Conservation (phyloP, 1,140 invertebrate species). For the Drosophila sucinea region DNA sequence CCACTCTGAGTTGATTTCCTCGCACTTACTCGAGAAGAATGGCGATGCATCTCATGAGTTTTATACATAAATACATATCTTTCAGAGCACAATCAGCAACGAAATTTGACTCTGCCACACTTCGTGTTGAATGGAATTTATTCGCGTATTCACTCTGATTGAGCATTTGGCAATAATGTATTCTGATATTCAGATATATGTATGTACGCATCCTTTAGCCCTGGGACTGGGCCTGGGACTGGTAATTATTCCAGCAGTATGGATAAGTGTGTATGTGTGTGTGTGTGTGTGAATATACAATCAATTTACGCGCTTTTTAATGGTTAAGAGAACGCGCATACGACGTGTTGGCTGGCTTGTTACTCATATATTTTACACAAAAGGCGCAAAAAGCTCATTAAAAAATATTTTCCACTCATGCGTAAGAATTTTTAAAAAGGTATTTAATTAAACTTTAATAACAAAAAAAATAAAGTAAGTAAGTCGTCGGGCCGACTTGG, state of each 20-base stretch:
- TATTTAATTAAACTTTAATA: slow-evolving; percentile 81
- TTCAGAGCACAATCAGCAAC: background rate
- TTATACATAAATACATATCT: background rate
- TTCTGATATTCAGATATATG: slow-evolving; percentile 24
- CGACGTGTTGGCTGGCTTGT: slow-evolving; percentile 31
- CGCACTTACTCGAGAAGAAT: slow-evolving; percentile 21
- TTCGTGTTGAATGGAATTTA: slow-evolving; percentile 1
- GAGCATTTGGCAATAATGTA: slow-evolving; percentile 18
- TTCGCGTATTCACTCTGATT: slow-evolving; percentile 13
- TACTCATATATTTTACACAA: slow-evolving; percentile 48
- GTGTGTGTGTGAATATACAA: slow-evolving; percentile 33
- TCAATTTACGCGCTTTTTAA: slow-evolving; percentile 58
- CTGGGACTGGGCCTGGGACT: slow-evolving; percentile 41
- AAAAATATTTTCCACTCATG: slow-evolving; percentile 75
- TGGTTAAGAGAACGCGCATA: slow-evolving; percentile 55
- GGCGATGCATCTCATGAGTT: background rate
- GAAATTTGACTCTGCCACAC: background rate
- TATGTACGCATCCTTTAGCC: slow-evolving; percentile 27
- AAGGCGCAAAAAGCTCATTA: slow-evolving; percentile 72
- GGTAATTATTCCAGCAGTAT: slow-evolving; percentile 43
- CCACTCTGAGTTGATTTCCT: background rate
- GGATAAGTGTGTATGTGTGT: slow-evolving; percentile 9
- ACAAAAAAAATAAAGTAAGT: slow-evolving; percentile 56
- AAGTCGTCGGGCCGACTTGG: no score
- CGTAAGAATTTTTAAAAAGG: slow-evolving; percentile 70